Evolutionary conservation across 2,113 vertebrate genomes (phyloP).

Genomic region (Melospiza georgiana): DNA sequence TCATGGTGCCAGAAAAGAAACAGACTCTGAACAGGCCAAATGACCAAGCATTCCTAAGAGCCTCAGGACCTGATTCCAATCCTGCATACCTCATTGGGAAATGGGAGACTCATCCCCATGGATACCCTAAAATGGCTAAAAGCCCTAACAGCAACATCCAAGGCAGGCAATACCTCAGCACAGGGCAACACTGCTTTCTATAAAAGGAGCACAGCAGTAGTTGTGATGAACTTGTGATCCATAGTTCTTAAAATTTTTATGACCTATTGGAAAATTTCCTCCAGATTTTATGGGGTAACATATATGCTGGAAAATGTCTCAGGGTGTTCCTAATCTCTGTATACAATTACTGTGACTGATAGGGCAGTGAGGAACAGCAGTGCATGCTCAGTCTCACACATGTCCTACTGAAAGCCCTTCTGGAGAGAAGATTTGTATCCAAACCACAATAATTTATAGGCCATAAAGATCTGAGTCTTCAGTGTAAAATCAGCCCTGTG

Average conservation of each 20-base stretch:
- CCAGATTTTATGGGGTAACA: not conserved
- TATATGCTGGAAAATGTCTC: not conserved
- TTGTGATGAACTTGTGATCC: not conserved
- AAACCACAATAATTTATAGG: slow-evolving; percentile 5
- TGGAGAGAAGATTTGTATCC: not conserved
- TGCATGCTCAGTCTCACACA: not conserved
- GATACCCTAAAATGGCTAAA: not conserved
- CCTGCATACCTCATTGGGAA: not conserved
- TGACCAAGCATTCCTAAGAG: not conserved
- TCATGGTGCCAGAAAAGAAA: not conserved
- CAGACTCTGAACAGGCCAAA: not conserved
- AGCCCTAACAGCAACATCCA: not conserved
- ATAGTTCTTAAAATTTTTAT: not conserved
- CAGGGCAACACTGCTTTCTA: not conserved
- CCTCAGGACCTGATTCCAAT: not conserved
- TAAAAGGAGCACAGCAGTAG: not conserved
- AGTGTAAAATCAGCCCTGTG: not conserved
- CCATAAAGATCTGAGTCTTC: not conserved
- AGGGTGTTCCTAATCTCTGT: not conserved
- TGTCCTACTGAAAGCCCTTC: not conserved
- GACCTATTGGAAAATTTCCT: slow-evolving; percentile 2
- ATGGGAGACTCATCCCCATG: not conserved
- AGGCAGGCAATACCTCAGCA: not conserved
- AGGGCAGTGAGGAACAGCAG: not conserved
- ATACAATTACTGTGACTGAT: not conserved